phyloP scores from a whole-genome alignment of 2,113 vertebrate species.

The Benitochromis conjunctus region DNA sequence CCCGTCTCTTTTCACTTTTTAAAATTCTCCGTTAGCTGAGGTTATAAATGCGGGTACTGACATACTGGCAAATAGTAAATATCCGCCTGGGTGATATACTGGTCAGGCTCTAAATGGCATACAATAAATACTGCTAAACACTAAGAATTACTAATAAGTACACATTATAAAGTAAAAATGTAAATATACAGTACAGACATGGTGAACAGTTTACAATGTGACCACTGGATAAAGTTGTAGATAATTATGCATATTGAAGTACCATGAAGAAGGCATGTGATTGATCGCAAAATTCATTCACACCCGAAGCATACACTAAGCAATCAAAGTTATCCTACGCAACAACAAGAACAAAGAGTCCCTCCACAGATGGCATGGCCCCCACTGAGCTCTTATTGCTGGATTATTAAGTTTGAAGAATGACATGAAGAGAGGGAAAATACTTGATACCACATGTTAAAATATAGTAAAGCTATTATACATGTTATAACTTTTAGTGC shows the following conservation, averaged over 20 bases:
- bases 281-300: background rate
- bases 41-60: background rate
- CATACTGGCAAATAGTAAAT: background rate
- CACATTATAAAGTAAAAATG: background rate
- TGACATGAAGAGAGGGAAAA: background rate
- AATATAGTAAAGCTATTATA: background rate
- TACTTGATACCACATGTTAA: background rate
- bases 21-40: background rate
- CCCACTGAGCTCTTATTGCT: background rate
- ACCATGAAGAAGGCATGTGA: background rate
- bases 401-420: background rate
- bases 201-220: background rate
- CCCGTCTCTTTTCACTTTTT: background rate
- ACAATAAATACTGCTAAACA: background rate
- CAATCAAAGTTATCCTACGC: background rate
- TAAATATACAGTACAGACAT: background rate
- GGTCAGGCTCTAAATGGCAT: background rate
- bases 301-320: background rate
- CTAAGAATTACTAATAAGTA: background rate
- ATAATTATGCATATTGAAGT: background rate
- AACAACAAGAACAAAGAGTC: background rate
- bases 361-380: background rate
- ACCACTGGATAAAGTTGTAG: background rate
- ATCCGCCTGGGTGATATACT: background rate
- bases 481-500: background rate